Evolutionary conservation across 2,797 vertebrate genomes (phyloP).

Genomic region (Rachycentron canadum): DNA sequence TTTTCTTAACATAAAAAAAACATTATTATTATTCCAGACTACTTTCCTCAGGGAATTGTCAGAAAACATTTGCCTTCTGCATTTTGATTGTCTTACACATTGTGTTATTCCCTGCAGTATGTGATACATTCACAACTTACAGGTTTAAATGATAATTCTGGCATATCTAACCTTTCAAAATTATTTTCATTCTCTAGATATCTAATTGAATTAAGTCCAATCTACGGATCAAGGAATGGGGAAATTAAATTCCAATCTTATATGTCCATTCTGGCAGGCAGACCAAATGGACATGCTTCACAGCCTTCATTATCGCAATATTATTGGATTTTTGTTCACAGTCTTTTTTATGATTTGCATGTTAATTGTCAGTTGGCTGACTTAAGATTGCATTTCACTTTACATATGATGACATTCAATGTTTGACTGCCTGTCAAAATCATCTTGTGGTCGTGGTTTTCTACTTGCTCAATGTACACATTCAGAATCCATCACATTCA

Average conservation of each 20-base stretch:
- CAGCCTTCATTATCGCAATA: slow-evolving; percentile 14
- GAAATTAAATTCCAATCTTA: neutral
- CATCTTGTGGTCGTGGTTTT: slow-evolving; percentile 13
- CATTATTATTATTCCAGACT: neutral
- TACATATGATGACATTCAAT: slow-evolving; percentile 20
- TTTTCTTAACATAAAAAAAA: neutral
- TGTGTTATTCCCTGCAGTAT: neutral
- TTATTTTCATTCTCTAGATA: neutral
- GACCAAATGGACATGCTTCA: slow-evolving; percentile 19
- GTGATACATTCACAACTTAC: neutral
- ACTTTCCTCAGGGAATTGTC: neutral
- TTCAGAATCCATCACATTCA: slow-evolving; percentile 29
- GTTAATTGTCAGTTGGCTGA: slow-evolving; percentile 42
- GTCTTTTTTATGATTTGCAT: slow-evolving; percentile 52
- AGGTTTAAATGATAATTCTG: neutral
- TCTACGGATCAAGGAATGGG: neutral
- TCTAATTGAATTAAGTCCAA: neutral
- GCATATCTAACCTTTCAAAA: neutral
- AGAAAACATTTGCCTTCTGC: neutral
- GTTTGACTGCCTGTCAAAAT: slow-evolving; percentile 37
- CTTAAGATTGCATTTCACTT: slow-evolving; percentile 31
- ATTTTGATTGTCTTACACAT: neutral
- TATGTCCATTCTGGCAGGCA: neutral
- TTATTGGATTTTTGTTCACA: slow-evolving; percentile 45
- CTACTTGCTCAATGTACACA: slow-evolving; percentile 40